Conservation (phyloP, 2,888 invertebrate genomes). For the Brenthis ino region DNA sequence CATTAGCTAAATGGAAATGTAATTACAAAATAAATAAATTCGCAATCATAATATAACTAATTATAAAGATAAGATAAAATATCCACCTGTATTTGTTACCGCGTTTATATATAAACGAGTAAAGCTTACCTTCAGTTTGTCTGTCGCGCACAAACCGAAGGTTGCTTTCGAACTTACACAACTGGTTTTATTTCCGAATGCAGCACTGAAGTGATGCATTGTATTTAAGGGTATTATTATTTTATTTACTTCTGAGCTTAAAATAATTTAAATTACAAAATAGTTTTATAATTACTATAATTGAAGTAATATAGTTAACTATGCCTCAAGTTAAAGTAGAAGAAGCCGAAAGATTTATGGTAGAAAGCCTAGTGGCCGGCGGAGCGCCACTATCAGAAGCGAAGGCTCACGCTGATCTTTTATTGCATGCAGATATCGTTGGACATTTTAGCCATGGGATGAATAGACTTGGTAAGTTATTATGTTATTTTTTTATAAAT, state of each 20-base stretch:
- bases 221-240: no score
- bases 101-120: slow-evolving; percentile 13
- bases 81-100: not conserved
- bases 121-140: slow-evolving; percentile 4
- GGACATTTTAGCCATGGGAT: slow-evolving; percentile 95
- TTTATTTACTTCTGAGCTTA: no score
- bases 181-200: not conserved
- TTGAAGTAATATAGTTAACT: slow-evolving; percentile 26
- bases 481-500: not conserved
- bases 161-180: not conserved
- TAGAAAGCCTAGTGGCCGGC: slow-evolving; percentile 82
- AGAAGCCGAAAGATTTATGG: slow-evolving; percentile 83
- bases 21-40: not conserved
- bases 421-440: slow-evolving; percentile 88
- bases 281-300: no score
- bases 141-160: not conserved
- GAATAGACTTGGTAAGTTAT: slow-evolving; percentile 86
- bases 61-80: slow-evolving; percentile 4
- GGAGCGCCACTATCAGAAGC: slow-evolving; percentile 84
- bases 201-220: no score
- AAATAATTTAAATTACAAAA: no score
- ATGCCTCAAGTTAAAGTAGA: slow-evolving; percentile 74
- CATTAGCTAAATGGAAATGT: not conserved
- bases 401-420: slow-evolving; percentile 83
- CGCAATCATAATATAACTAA: not conserved